Evolutionary conservation across 2,888 invertebrate species (phyloP).

Genomic region (Allygus modestus): DNA sequence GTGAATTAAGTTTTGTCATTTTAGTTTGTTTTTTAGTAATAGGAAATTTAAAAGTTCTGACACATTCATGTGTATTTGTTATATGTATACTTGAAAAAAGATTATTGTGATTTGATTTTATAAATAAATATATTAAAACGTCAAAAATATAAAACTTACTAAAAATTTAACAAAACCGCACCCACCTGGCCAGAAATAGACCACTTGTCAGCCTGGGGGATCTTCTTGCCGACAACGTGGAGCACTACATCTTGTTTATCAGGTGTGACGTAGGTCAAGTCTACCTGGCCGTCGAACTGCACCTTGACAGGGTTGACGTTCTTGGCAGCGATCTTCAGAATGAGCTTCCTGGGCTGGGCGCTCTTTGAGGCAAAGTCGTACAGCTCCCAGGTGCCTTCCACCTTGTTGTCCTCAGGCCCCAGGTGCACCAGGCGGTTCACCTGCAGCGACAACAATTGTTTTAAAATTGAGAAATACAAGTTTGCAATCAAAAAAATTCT

Average conservation of each 20-base stretch:
- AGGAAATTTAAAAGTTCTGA: too few species aligned
- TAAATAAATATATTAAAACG: too few species aligned
- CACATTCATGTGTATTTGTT: too few species aligned
- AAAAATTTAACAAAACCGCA: too few species aligned
- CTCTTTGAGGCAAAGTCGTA: slow-evolving; percentile 63
- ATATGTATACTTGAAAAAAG: too few species aligned
- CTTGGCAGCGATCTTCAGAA: slow-evolving; percentile 67
- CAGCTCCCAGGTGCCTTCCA: slow-evolving; percentile 68
- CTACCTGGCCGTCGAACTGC: slow-evolving; percentile 74
- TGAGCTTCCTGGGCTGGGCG: slow-evolving; percentile 63
- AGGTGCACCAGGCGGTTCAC: slow-evolving; percentile 72
- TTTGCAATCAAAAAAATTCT: too few species aligned
- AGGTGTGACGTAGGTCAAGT: slow-evolving; percentile 75
- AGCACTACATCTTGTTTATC: slow-evolving; percentile 75
- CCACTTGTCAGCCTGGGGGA: slow-evolving; percentile 65
- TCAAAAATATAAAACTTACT: too few species aligned
- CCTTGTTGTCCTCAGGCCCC: slow-evolving; percentile 69
- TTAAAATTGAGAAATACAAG: too few species aligned
- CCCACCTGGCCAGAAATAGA: slow-evolving; percentile 64
- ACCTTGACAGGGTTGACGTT: slow-evolving; percentile 73
- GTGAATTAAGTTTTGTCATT: too few species aligned
- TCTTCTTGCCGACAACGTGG: slow-evolving; percentile 64
- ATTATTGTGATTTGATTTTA: too few species aligned
- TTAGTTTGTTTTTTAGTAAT: too few species aligned
- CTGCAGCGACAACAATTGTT: not conserved